Evolutionary conservation across 2,797 vertebrate genomes (phyloP).

Genomic region (Thripadectes ignobilis): DNA sequence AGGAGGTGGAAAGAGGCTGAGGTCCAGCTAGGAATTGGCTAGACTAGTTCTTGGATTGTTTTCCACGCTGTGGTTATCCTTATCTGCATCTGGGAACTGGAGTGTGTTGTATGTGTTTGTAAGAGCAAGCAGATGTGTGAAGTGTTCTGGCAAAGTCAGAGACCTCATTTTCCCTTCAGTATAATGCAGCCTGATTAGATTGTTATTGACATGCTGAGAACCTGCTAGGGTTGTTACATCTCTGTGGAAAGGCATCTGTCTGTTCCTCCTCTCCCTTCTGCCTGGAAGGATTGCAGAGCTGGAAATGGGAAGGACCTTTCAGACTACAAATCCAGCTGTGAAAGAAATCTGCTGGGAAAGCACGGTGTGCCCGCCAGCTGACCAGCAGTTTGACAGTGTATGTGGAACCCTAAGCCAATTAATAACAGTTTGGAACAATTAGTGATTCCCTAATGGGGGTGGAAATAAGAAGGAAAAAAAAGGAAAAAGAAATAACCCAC

Average conservation of each 20-base stretch:
- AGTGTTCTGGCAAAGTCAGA: constrained; percentile 62
- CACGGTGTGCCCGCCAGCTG: constrained; percentile 36
- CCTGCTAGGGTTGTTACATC: constrained; percentile 39
- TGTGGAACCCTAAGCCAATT: constrained; percentile 57
- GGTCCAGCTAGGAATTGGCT: constrained; percentile 55
- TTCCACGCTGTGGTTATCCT: constrained; percentile 51
- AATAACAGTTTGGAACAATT: constrained; percentile 60
- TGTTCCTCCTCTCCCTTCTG: constrained; percentile 30
- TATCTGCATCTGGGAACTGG: constrained; percentile 65
- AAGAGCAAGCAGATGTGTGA: constrained; percentile 53
- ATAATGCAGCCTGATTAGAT: constrained; percentile 75
- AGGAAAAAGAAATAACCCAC: not conserved
- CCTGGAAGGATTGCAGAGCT: constrained; percentile 48
- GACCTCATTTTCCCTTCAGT: constrained; percentile 55
- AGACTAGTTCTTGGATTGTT: constrained; percentile 56
- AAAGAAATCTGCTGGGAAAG: constrained; percentile 64
- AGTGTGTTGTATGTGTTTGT: constrained; percentile 46
- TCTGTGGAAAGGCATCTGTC: constrained; percentile 59
- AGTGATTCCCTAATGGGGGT: not conserved
- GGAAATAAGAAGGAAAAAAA: not conserved
- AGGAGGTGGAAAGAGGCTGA: constrained; percentile 58
- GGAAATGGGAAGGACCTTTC: constrained; percentile 39
- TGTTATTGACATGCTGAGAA: constrained; percentile 70
- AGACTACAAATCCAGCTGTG: constrained; percentile 67
- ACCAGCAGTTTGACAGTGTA: constrained; percentile 32